These are phyloP conservation scores for Acestrorhynchus altus DNA, from an alignment of 2,797 vertebrate genomes.

Conservation along the genomic window DNA sequence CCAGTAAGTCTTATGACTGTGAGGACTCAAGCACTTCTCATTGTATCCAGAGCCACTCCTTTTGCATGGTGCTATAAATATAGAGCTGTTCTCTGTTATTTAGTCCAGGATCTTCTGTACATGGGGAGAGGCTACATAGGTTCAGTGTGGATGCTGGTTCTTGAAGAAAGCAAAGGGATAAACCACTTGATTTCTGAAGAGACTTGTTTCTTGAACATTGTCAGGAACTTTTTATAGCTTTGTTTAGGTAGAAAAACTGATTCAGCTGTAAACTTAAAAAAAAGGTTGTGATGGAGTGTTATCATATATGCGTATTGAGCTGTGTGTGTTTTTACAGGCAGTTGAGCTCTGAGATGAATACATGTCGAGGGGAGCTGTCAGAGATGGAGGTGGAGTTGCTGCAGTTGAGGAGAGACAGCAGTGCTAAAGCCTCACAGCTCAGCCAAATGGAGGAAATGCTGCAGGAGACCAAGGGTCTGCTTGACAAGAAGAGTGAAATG, in stretches of 20 bases:
- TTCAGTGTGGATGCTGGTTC: background rate
- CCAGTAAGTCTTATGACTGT: slow-evolving; percentile 68
- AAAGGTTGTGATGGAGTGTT: background rate
- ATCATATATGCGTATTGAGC: background rate
- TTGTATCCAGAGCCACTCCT: slow-evolving; percentile 27
- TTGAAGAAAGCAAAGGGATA: background rate
- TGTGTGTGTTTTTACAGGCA: slow-evolving; percentile 59
- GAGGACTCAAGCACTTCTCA: slow-evolving; percentile 36
- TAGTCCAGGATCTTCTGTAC: slow-evolving; percentile 35
- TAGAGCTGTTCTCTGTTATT: slow-evolving; percentile 8
- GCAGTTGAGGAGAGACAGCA: slow-evolving; percentile 78
- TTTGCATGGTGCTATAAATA: slow-evolving; percentile 33
- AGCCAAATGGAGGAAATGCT: slow-evolving; percentile 79
- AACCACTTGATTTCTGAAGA: background rate
- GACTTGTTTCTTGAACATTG: too few species aligned
- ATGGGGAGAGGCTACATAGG: background rate
- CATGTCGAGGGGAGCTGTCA: slow-evolving; percentile 79
- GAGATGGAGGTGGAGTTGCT: slow-evolving; percentile 82
- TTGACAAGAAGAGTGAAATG: slow-evolving; percentile 79
- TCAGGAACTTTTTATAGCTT: too few species aligned
- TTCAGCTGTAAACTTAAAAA: background rate
- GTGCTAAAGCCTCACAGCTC: slow-evolving; percentile 78
- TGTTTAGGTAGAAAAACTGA: background rate
- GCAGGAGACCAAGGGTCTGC: slow-evolving; percentile 78
- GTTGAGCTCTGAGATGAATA: slow-evolving; percentile 78